Evolutionary conservation across 2,797 vertebrate genomes (phyloP).

Genomic region (Tolypeutes matacus): DNA sequence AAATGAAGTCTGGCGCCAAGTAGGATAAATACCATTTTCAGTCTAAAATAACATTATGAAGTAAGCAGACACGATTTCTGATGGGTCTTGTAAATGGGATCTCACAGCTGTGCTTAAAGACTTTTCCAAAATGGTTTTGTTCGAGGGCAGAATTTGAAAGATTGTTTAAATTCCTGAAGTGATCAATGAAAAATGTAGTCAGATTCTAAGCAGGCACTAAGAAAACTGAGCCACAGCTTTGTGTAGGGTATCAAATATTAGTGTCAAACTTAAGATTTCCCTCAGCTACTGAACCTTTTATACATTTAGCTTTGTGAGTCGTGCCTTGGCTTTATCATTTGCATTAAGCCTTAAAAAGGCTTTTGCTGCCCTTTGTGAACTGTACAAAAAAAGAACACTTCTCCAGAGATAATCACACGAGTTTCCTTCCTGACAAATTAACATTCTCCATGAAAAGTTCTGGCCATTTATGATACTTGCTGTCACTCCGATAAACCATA

Average conservation of each 20-base stretch:
- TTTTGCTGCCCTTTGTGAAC: conserved; percentile 14
- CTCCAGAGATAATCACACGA: not conserved
- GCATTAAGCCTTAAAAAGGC: not conserved
- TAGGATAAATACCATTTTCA: not conserved
- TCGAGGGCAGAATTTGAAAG: not conserved
- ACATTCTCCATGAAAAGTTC: conserved; percentile 38
- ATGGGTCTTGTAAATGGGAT: not conserved
- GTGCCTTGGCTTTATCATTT: not conserved
- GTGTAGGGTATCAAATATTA: not conserved
- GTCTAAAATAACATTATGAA: conserved; percentile 30
- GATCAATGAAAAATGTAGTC: not conserved
- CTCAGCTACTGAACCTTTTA: not conserved
- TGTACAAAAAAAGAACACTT: not conserved
- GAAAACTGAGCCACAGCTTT: not conserved
- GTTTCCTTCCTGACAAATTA: not conserved
- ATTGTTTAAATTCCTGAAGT: not conserved
- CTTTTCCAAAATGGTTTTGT: not conserved
- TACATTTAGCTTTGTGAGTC: not conserved
- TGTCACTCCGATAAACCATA: too few relatives aligned
- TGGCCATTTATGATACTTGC: not conserved
- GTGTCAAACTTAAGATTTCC: not conserved
- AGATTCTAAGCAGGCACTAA: not conserved
- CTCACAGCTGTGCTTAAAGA: not conserved
- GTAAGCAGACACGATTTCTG: conserved; percentile 47
- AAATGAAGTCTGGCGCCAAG: not conserved